A percentile compares a stretch with the other conserved stretches of the same genome.
Evolutionary conservation across 2,888 invertebrate genomes (phyloP).

Genomic region (Tinea semifulvella): DNA sequence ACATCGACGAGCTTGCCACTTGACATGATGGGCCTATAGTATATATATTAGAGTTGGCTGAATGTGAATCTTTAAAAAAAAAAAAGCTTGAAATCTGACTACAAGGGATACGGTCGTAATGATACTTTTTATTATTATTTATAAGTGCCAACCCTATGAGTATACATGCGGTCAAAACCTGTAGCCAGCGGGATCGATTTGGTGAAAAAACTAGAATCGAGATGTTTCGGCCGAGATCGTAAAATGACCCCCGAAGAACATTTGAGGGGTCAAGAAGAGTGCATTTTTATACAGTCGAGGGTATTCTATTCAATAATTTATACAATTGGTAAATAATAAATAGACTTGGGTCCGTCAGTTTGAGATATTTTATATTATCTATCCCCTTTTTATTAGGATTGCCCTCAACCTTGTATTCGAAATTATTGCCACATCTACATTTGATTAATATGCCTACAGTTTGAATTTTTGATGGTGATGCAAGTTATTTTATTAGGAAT

Average conservation of each 20-base stretch:
- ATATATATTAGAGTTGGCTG: neutral
- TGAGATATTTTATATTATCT: constrained; percentile 34
- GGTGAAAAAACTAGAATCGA: constrained; percentile 20
- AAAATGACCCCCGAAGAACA: constrained; percentile 37
- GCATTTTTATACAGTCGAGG: constrained; percentile 24
- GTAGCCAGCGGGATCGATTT: constrained; percentile 11
- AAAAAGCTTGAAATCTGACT: neutral
- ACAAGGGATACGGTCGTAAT: no score
- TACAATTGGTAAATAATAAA: constrained; percentile 65
- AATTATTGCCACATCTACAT: constrained; percentile 1
- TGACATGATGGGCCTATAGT: neutral
- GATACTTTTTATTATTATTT: no score
- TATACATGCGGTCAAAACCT: constrained; percentile 17
- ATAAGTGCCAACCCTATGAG: no score
- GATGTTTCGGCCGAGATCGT: constrained; percentile 30
- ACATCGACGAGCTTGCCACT: no score
- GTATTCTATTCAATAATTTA: constrained; percentile 57
- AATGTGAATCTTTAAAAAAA: neutral
- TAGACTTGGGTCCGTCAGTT: constrained; percentile 16
- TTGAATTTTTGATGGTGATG: no score
- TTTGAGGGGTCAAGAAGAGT: constrained; percentile 32
- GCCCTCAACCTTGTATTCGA: neutral
- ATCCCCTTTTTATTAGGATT: constrained; percentile 12
- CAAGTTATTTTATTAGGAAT: no score
- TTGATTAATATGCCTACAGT: neutral